These are phyloP conservation scores for Eospalax fontanierii DNA, from an alignment of 2,797 vertebrate species.

Conservation along the genomic window DNA sequence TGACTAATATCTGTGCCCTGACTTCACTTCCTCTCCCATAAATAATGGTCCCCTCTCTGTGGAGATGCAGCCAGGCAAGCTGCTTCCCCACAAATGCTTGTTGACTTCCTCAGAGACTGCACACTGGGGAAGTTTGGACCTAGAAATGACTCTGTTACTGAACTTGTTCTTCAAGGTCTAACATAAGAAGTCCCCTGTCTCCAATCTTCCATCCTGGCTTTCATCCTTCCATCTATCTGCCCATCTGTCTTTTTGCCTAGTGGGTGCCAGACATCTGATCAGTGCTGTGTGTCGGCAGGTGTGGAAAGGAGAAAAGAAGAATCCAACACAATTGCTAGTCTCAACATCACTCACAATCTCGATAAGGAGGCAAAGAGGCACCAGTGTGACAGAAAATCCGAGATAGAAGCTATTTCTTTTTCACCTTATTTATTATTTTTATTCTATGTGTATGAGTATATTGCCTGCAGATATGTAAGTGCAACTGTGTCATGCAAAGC, in stretches of 20 bases:
- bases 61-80: not conserved
- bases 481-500: no score
- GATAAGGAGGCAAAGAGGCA: not conserved
- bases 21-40: not conserved
- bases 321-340: not conserved
- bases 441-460: no score
- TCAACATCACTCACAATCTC: not conserved
- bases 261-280: not conserved
- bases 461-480: no score
- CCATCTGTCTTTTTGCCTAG: not conserved
- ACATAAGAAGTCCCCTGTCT: not conserved
- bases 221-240: not conserved
- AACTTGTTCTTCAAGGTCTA: not conserved
- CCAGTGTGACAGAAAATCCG: not conserved
- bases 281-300: not conserved
- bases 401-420: not conserved
- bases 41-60: fast-evolving
- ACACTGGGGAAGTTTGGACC: not conserved
- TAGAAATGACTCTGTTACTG: not conserved
- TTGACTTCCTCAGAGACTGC: not conserved
- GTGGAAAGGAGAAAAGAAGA: not conserved
- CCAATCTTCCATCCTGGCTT: not conserved
- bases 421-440: no score
- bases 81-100: not conserved
- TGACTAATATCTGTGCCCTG: not conserved